Percentiles rank a stretch among this genome's conserved stretches.
Evolutionary conservation across 2,797 vertebrate genomes (phyloP).

Genomic region (Vireo griseus): DNA sequence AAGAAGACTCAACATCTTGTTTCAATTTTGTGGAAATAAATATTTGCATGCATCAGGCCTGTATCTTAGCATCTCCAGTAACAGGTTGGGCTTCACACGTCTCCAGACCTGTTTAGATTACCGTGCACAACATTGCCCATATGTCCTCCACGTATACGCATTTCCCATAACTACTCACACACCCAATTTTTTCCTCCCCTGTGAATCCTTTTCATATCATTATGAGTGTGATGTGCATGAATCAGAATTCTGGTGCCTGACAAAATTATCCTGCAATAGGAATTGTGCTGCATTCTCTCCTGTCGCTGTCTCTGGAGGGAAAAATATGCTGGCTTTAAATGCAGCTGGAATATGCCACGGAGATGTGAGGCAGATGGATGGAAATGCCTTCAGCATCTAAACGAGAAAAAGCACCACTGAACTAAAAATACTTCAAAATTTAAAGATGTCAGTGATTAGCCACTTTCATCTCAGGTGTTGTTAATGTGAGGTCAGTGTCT

Average conservation of each 20-base stretch:
- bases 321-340: conserved; percentile 25
- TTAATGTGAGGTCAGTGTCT: conserved; percentile 32
- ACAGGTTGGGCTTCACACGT: not conserved
- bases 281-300: not conserved
- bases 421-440: conserved; percentile 43
- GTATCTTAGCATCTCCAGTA: not conserved
- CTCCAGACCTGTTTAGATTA: not conserved
- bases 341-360: conserved; percentile 22
- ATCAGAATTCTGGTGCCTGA: conserved; percentile 8
- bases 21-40: not conserved
- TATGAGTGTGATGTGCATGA: not conserved
- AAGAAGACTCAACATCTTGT: not conserved
- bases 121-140: not conserved
- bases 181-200: not conserved
- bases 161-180: not conserved
- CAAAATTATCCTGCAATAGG: conserved; percentile 4
- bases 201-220: conserved; percentile 19
- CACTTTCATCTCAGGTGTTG: conserved; percentile 37
- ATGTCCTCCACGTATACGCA: not conserved
- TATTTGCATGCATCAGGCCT: not conserved
- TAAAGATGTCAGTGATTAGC: conserved; percentile 22
- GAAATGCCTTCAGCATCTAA: conserved; percentile 54
- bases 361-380: conserved; percentile 40
- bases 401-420: conserved; percentile 20
- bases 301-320: conserved; percentile 10